phyloP scores from a whole-genome alignment of 2,888 invertebrate genomes.

The Drosophila prolongata region DNA sequence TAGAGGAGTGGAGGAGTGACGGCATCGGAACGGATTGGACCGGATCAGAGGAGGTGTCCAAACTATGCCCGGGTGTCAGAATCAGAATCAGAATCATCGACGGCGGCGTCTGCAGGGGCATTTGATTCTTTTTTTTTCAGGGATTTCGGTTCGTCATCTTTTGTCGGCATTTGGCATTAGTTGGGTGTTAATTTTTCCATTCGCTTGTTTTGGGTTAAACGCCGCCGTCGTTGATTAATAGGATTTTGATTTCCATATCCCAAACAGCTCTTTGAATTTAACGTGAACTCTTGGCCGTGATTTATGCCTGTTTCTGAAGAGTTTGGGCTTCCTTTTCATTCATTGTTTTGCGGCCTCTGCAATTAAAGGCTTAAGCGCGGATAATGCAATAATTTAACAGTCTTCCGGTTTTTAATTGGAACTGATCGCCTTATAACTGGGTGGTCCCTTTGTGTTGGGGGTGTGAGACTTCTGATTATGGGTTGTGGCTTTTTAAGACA shows the following conservation, averaged over 20 bases:
- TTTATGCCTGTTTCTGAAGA: constrained; percentile 54
- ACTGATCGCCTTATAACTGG: constrained; percentile 49
- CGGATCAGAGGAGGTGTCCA: constrained; percentile 14
- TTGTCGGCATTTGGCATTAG: constrained; percentile 76
- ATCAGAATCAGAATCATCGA: constrained; percentile 53
- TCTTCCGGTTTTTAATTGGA: constrained; percentile 78
- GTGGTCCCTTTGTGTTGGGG: constrained; percentile 56
- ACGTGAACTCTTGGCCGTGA: constrained; percentile 46
- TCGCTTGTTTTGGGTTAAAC: constrained; percentile 34
- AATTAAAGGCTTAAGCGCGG: constrained; percentile 73
- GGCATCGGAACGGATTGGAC: constrained; percentile 8
- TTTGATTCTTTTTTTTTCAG: background rate
- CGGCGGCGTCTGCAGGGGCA: constrained; percentile 53
- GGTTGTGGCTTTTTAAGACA: constrained; percentile 20
- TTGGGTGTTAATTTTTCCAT: constrained; percentile 66
- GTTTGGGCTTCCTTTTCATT: constrained; percentile 37
- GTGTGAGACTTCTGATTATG: constrained; percentile 60
- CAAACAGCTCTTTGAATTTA: constrained; percentile 42
- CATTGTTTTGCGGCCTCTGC: constrained; percentile 40
- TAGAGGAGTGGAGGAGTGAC: background rate
- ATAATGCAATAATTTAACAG: constrained; percentile 74
- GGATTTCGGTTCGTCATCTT: constrained; percentile 61
- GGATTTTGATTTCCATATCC: constrained; percentile 65
- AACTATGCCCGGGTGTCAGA: constrained; percentile 55
- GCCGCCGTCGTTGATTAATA: constrained; percentile 70